Base-by-base conservation (phyloP, 2,797 vertebrate species). In the Poeciliopsis presidionis region DNA sequence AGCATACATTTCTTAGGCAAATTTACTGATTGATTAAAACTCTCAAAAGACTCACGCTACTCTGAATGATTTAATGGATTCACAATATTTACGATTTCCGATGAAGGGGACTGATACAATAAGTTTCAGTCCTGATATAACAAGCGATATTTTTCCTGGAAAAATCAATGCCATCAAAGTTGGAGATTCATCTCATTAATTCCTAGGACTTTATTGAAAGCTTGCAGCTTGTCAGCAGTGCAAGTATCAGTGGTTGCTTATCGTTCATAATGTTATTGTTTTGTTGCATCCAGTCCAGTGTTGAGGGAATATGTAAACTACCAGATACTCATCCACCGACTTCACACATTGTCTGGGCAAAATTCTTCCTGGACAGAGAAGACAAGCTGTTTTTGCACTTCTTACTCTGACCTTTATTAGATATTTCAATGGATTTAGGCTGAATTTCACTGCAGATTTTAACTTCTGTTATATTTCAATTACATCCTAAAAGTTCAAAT, bases 11-110 rank as follows among this genome's bases (percentile, higher is more conserved):
- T 77, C 8, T 71, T 45, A 28, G 8, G 8, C 14, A 65, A 30
- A 73, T 49, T n/a, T 72, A 72, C 33, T 7, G 22, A 49, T 49
- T 51, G 77, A 73, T 49, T 47, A 20, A 45, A 36, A 47, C 30
- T 36, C 14, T 72, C n/a, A 46, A 77, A 43, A 59, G 28, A 65
- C 59, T 30, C 45, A 25, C 47, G 11, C 51, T 33, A 18, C 46
- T 72, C 61, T 28, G 55, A 78, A 61, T 5, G 4, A 72, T 36
- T 57, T 18, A 36, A 72, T 41, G 4, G 30, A 45, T 43, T 70
- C 28, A 33, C 12, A 18, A 43, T 70, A 11, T 67, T 11, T 20
- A 14, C 25, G 20, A 41, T 43, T 14, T 43, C 22, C 11, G 65
- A 69, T 14, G 22, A 69, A n/a, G 39, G 36, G 2, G 20, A 41